Evolutionary conservation across 2,888 invertebrate species (phyloP), one percentile per base, ranked within the genome.

Genomic region (Orthosia gothica): DNA sequence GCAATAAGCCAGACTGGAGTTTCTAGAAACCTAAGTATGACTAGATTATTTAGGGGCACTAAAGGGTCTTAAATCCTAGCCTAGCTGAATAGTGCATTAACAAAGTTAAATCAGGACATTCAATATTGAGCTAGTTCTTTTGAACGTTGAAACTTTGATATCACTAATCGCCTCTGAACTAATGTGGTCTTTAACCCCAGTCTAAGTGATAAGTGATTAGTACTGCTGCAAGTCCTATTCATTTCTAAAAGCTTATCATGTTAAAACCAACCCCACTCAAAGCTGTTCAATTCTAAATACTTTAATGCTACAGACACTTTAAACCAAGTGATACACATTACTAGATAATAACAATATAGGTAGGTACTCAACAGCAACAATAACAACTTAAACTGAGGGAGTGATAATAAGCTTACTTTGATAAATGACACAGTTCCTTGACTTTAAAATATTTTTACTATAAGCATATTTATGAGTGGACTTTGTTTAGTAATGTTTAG

Each of bases 301-400:
- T 67, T 40, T 16, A 65, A 62, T 23, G 15, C 20, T 61, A 32
- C 45, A 61, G 16, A 66, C 16, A 70, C 15, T 70, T 59, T 62
- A 16, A 61, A 55, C 20, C 20, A 62, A 55, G 13, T 23, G 63
- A 54, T 57, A 47, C n/a, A 59, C 20, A 70, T 64, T 74, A 69
- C 15, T 70, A 58, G 52, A 71, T 64, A 71, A 70, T 49, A 59
- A 54, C 15, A 81, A 40, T 40, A 40, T 40, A 52, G 49, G 47
- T 49, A 62, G 47, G 54, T 64, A 50, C 57, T 57, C 23, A 62
- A 55, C n/a, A 69, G 63, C 58, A 67, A 74, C 32, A 71, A 71
- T 64, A 80, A 80, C n/a, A 76, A 80, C 65, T 58, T 73, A 83
- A 65, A 58, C 59, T 62, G 68, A 57, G 55, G 15, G 52, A 66